Base-by-base conservation (phyloP, 2,113 vertebrate species). In the Euleptes europaea region DNA sequence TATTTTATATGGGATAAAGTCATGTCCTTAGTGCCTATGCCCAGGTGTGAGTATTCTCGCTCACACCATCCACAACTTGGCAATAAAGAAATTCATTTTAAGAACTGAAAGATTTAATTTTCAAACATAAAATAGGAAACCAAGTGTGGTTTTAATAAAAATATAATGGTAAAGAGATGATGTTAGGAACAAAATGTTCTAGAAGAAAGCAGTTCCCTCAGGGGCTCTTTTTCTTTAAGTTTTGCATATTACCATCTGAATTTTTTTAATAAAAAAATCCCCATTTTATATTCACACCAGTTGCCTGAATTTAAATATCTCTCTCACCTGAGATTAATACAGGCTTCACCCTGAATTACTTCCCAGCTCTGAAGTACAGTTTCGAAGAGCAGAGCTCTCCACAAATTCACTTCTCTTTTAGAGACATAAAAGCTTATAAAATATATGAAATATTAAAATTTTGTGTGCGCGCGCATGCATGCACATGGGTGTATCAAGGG, bases 171-270 rank as follows among this genome's bases (percentile, higher is more conserved):
- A 83, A 90, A 92, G 87, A 66, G 78, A 90, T 93, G 90, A 91
- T 87, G 93, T 93, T 93, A 90, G 91, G 89, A 92, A 95, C 92
- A 88, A 94, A 92, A 95, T 94, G 90, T 91, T 93, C 94, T 31
- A 90, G 88, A 91, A 95, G 90, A 95, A 95, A 92, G 84, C 87
- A 90, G 78, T 88, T 94, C 93, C 95, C 95, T 90, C 90, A 90
- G 80, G 90, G 88, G 91, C 89, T 82, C 78, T 89, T 92, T 80
- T 92, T 93, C 94, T 93, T 94, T 94, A 91, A 91, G 82, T 91
- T 95, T 96, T 96, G 87, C 90, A 91, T 94, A 95, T 93, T 94
- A 96, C 95, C 95, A 94, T 94, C 93, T 94, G 93, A 94, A 95
- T 91, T 86, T 92, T 95, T 94, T 95, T 92, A 15, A 26, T 19